phyloP scores from a whole-genome alignment of 1,140 invertebrate species.

The Apis dorsata region DNA sequence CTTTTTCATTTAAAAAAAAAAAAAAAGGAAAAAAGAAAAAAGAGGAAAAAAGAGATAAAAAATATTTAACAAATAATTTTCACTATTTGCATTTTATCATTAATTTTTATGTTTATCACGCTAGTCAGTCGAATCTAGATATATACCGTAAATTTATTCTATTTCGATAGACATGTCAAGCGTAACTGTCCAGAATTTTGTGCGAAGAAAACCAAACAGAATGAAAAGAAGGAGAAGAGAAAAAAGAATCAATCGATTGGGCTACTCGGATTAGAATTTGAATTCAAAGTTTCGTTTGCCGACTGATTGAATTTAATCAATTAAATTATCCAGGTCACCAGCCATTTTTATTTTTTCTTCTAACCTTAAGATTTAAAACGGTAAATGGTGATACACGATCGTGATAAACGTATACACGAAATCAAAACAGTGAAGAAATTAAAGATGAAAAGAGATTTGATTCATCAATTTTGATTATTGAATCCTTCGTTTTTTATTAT shows the following conservation, averaged over 20 bases:
- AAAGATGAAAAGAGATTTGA: background rate
- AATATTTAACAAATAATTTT: background rate
- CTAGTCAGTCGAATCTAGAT: background rate
- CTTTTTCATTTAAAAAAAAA: background rate
- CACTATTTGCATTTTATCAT: background rate
- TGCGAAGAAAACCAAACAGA: background rate
- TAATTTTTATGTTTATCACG: background rate
- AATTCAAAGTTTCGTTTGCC: background rate
- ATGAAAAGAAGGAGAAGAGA: background rate
- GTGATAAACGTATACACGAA: too few relatives aligned
- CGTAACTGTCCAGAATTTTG: background rate
- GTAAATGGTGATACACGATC: background rate
- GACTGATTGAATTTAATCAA: conserved; percentile 2
- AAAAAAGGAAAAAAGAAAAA: background rate
- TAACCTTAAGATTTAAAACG: background rate
- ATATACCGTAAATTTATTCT: background rate
- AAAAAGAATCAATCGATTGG: background rate
- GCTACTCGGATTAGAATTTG: background rate
- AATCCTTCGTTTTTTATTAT: background rate
- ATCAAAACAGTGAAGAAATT: too few relatives aligned
- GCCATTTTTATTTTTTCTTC: background rate
- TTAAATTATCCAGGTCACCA: background rate
- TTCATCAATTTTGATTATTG: background rate
- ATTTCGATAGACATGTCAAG: background rate
- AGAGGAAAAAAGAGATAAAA: background rate